Evolutionary conservation across 2,113 vertebrate genomes (phyloP).

Genomic region (Oncorhynchus nerka): DNA sequence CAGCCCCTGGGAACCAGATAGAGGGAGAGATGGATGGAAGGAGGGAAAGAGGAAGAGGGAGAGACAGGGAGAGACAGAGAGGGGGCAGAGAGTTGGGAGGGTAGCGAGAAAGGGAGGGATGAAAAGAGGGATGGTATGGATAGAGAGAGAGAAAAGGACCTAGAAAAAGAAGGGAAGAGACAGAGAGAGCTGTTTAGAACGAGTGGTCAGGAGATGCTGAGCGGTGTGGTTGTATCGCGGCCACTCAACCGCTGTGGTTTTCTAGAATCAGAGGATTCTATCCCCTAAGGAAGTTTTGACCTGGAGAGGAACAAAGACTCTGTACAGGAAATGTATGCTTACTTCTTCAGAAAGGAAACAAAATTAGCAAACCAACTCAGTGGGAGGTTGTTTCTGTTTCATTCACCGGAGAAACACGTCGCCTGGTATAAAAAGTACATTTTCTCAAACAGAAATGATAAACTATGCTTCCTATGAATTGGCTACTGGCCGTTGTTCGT

Average conservation of each 20-base stretch:
- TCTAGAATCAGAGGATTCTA: conserved; percentile 31
- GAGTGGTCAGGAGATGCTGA: conserved; percentile 16
- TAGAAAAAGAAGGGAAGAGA: background rate
- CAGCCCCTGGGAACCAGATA: background rate
- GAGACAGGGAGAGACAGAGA: background rate
- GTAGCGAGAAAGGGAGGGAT: conserved; percentile 47
- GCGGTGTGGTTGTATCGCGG: conserved; percentile 20
- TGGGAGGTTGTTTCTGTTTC: background rate
- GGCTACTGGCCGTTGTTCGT: background rate
- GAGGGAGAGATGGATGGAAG: background rate
- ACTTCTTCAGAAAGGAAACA: background rate
- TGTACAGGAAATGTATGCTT: background rate
- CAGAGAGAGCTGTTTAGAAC: background rate
- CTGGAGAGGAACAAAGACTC: background rate
- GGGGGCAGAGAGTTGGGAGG: background rate
- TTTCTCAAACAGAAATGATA: background rate
- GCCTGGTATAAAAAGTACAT: background rate
- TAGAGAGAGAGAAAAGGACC: background rate
- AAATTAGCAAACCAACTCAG: background rate
- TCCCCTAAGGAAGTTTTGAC: conserved; percentile 24
- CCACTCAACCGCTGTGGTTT: conserved; percentile 32
- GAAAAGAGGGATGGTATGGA: background rate
- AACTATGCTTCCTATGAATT: background rate
- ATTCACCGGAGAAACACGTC: background rate
- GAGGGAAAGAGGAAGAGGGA: background rate